Evolutionary conservation across 2,113 vertebrate genomes (phyloP), one percentile per base, ranked within the genome.

Genomic region (Phrynosoma platyrhinos): DNA sequence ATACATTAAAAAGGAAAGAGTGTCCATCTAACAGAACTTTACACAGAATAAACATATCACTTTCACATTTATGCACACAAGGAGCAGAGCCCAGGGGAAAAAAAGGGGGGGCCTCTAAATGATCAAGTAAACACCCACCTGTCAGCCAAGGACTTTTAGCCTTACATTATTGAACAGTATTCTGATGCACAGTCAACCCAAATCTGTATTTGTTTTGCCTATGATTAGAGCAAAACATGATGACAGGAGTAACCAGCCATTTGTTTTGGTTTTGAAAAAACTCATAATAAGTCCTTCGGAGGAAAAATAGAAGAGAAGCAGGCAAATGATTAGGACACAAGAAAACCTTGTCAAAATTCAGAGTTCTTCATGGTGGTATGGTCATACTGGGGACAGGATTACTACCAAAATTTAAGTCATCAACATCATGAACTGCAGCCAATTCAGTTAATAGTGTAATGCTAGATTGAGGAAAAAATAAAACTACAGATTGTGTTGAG

Each of bases 31-130:
- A n/a, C 72, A 86, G 58, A 91, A 40, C 77, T 68, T 42, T 36
- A 55, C 5, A 80, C 85, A 79, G 72, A 87, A 55, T 82, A 90
- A 94, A 88, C 86, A 36, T 23, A 72, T 85, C 58, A 66, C 62
- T 20, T 87, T 81, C 1, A 6, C 30, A 20, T 1, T 8, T 64
- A 85, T 80, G 89, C 88, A 90, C 81, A 90, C 0, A 1, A 68
- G 20, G 75, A 7, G 3, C 74, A 6, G 27, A 0, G 18, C 16
- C 1, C 2, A 2, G 27, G 66, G 20, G 53, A 55, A 69, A 55
- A 79, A 64, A 89, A 36, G 36, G 36, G 47, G 36, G 40, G 90
- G 79, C 23, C 85, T 74, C 47, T 23, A 69, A 88, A 47, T 25
- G 36, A 85, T 62, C 53, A 55, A 80, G 5, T 84, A 81, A 82